Conservation (phyloP, 2,113 vertebrate species). For the Meles meles region DNA sequence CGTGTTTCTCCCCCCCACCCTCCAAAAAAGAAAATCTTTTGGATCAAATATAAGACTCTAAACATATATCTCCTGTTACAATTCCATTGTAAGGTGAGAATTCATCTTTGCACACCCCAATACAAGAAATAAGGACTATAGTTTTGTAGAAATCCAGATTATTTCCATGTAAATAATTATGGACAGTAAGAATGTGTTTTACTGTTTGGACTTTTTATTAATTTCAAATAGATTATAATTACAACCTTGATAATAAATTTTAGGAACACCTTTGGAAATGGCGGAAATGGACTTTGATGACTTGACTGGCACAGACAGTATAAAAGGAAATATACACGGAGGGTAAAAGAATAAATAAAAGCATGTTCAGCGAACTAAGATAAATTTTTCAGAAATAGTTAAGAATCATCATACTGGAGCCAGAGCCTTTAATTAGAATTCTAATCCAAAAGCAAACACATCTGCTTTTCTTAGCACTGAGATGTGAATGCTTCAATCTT, state of each 20-base stretch:
- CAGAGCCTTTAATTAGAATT: conserved; percentile 23
- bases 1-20: not conserved
- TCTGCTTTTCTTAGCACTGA: not conserved
- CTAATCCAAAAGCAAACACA: not conserved
- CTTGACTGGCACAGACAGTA: not conserved
- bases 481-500: not conserved
- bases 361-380: not conserved
- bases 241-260: not conserved
- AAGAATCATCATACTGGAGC: not conserved
- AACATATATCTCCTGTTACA: not conserved
- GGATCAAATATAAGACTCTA: not conserved
- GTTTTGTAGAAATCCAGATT: not conserved
- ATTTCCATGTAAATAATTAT: not conserved
- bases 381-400: not conserved
- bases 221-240: not conserved
- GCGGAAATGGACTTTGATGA: not conserved
- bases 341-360: not conserved
- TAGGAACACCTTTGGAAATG: not conserved
- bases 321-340: not conserved
- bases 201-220: not conserved
- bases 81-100: not conserved
- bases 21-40: not conserved
- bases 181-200: not conserved
- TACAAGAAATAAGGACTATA: not conserved
- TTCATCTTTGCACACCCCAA: not conserved